phyloP scores from a whole-genome alignment of 2,113 vertebrate species.

The Chloropsis cyanopogon region DNA sequence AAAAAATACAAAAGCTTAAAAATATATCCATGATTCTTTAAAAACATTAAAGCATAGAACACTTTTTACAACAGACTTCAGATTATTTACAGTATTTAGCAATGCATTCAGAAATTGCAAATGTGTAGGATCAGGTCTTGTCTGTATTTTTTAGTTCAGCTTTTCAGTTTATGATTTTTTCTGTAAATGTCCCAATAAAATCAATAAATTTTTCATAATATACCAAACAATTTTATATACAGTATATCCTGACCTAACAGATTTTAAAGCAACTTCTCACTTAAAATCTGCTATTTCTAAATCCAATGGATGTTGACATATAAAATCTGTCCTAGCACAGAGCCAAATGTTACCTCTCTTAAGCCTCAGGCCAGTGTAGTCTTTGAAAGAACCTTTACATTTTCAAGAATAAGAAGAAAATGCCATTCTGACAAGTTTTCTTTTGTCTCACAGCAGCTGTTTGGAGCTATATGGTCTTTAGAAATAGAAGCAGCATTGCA shows the following conservation, averaged over 20 bases:
- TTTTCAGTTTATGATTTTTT: not conserved
- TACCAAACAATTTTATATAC: not conserved
- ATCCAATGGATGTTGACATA: not conserved
- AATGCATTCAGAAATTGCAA: not conserved
- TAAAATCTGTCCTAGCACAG: not conserved
- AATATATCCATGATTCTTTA: not conserved
- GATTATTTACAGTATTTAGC: not conserved
- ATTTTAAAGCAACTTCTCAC: not conserved
- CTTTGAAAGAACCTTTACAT: not conserved
- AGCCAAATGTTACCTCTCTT: conserved; percentile 7
- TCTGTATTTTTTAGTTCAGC: not conserved
- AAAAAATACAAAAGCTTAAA: not conserved
- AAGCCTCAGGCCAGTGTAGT: not conserved
- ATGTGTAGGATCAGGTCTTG: not conserved
- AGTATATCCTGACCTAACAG: not conserved
- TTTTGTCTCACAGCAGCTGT: not conserved
- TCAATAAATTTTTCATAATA: not conserved
- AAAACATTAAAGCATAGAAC: not conserved
- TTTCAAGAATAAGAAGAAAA: conserved; percentile 2
- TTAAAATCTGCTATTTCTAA: conserved; percentile 1
- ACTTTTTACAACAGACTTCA: not conserved
- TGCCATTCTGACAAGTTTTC: not conserved
- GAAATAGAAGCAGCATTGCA: not conserved
- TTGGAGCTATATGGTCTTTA: not conserved
- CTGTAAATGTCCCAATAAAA: not conserved